Evolutionary conservation across 1,140 invertebrate genomes (phyloP), one percentile per base, ranked within the genome.

Genomic region (Drosophila hydei): DNA sequence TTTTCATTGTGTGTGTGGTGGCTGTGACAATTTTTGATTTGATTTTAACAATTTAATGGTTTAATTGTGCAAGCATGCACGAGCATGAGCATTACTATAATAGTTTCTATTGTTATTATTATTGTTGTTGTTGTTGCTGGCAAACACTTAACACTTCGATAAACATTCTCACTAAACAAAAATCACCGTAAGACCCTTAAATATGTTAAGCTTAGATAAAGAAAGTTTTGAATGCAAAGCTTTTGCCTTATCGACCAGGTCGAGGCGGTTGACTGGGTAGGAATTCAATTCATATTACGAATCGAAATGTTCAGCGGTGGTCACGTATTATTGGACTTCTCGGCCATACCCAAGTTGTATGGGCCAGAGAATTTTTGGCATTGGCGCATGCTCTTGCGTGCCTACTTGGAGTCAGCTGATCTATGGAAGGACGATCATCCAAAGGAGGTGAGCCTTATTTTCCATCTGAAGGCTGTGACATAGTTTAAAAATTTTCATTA

Each of bases 1-100:
- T 16, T 16, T 42, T 2, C 38, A 42, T 16, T 42, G 38, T 8
- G 3, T 27, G 30, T 85, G 64, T 77, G 61, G 25, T 25, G 38
- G 45, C 58, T 73, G 60, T 45, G 51, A 55, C n/a, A 21, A 56
- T 38, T 72, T 33, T 77, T 80, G 63, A 87, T 84, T 78, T 65
- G 77, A 76, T 81, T 81, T 56, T 85, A 90, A 90, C 76, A 90
- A 85, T 78, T 89, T 90, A 90, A 90, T 90, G 30, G 77, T 87
- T 83, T 87, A 87, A 85, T 81, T 80, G 77, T 55, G 12, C 38
- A 47, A 52, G 33, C 40, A 51, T 36, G 40, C 18, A 58, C 40
- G 45, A 48, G 40, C 19, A 52, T 47, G 16, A 54, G 25, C 47
- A 33, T 1, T 45, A 33, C 5, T 21, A 50, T 7, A 42, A 11